Evolutionary conservation across 2,888 invertebrate genomes (phyloP), one percentile per base, ranked within the genome.

Genomic region (Chrysodeixis includens): DNA sequence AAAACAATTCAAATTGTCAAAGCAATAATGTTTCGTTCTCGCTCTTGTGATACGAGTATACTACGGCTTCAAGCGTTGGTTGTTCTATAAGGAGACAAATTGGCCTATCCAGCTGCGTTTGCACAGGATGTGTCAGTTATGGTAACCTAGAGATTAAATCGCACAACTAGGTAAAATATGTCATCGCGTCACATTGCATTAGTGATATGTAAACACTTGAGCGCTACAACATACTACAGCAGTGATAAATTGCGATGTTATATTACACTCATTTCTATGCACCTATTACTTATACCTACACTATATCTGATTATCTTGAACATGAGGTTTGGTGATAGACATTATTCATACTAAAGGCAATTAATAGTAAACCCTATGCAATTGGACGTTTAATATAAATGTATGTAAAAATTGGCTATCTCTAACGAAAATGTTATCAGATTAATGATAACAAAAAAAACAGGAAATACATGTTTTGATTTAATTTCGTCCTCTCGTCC

Each of bases 261-360:
- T 52, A 44, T 32, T 56, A 30, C 53, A 44, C 14, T 51, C 16
- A 56, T 54, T 52, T 49, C 46, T 57, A 64, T 66, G 64, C 70
- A 66, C 52, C 65, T 75, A 74, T 75, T 63, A 67, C 26, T 26
- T 26, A 64, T 71, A 68, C 46, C 68, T 30, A 59, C 51, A 61
- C 64, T 63, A 66, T 62, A 65, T 70, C 44, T 65, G 76, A 73
- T 65, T 67, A 67, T 65, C 73, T 76, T 62, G 69, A 54, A 30
- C 62, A 62, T n/a, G n/a, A n/a, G n/a, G n/a, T n/a, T n/a, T n/a
- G n/a, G n/a, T n/a, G n/a, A n/a, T n/a, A n/a, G n/a, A n/a, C n/a
- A n/a, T n/a, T n/a, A n/a, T n/a, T n/a, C n/a, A n/a, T n/a, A n/a
- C n/a, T n/a, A n/a, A n/a, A n/a, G n/a, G n/a, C n/a, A n/a, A n/a